Evolutionary conservation across 1,140 invertebrate genomes (phyloP).

Genomic region (Onthophagus taurus): DNA sequence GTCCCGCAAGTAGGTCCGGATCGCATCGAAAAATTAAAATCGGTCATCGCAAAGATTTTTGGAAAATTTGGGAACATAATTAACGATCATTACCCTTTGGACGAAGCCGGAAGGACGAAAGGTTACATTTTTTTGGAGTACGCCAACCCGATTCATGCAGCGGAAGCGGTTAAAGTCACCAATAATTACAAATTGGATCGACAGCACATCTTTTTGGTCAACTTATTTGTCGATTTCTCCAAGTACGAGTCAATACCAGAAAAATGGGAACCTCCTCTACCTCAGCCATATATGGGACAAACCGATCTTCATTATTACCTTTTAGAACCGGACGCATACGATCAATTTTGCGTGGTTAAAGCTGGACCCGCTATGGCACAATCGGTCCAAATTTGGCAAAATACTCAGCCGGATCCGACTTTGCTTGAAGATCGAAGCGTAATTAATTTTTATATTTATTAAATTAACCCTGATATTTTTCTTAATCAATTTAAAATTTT

Average conservation of each 20-base stretch:
- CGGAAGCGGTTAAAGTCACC: slow-evolving; percentile 74
- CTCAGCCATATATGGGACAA: slow-evolving; percentile 78
- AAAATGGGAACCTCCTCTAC: slow-evolving; percentile 82
- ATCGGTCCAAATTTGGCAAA: slow-evolving; percentile 81
- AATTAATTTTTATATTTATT: slow-evolving; percentile 35
- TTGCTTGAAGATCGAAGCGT: slow-evolving; percentile 76
- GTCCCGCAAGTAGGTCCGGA: slow-evolving; percentile 90
- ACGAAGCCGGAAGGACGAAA: slow-evolving; percentile 77
- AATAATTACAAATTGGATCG: slow-evolving; percentile 97
- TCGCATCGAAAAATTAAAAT: slow-evolving; percentile 85
- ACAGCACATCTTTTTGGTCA: slow-evolving; percentile 89
- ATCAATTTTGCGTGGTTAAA: slow-evolving; percentile 89
- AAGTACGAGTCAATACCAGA: slow-evolving; percentile 87
- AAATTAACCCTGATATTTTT: too few relatives aligned
- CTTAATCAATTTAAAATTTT: too few relatives aligned
- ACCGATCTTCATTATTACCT: slow-evolving; percentile 87
- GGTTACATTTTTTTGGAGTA: slow-evolving; percentile 95
- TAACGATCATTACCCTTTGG: slow-evolving; percentile 82
- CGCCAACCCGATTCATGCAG: slow-evolving; percentile 66
- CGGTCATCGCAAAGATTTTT: slow-evolving; percentile 88
- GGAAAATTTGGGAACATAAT: slow-evolving; percentile 84
- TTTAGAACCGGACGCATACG: slow-evolving; percentile 86
- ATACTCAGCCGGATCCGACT: slow-evolving; percentile 79
- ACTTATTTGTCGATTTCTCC: slow-evolving; percentile 88
- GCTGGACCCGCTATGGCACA: slow-evolving; percentile 61